Base-by-base conservation (phyloP, 2,888 invertebrate genomes). In the Caenorhabditis zanzibari region DNA sequence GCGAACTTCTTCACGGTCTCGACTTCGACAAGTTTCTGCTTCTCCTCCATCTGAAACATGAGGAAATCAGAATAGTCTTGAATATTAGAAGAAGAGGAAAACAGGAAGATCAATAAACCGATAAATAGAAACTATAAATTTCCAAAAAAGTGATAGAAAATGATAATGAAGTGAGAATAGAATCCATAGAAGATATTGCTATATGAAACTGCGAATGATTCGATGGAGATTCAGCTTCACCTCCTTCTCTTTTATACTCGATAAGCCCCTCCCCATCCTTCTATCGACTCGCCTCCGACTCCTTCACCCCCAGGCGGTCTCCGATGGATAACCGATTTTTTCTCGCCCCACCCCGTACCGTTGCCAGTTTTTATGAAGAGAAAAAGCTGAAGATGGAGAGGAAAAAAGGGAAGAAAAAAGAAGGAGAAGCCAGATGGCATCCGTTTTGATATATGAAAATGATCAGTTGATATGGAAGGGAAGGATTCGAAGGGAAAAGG, bases 1-100 rank as follows among this genome's bases (percentile, higher is more conserved):
- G 92, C 92, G 81, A 91, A 85, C 77, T 87, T 88, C 84, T 90
- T 89, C 64, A 90, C 86, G 59, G 85, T 82, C 61, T 91, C 90
- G 49, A 91, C 91, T 85, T 92, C 91, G 24, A 85, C 63, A 26
- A 88, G 68, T 71, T 88, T 88, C 49, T 81, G 83, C 81, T 89
- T 90, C 41, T 87, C 82, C 76, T 89, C 88, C 61, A 61, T 61
- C 61, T 61, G 61, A 61, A 61, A 22, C n/a, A 22, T 41, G 12
- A 61, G 12, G 14, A 2, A 41, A 54, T 6, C 19, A 19, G 19
- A 19, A 6, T n/a, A n/a, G 10, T 35, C 41, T 32, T 38, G 35
- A 38, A 38, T n/a, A 58, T 32, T 2, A 38, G 26, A 32, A 32
- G 32, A 58, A 6, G 16, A 56, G 24, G 16, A 32, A 28, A 7